Evolutionary conservation across 2,888 invertebrate genomes (phyloP), one percentile per base, ranked within the genome.

Genomic region (Aporophyla nigra): DNA sequence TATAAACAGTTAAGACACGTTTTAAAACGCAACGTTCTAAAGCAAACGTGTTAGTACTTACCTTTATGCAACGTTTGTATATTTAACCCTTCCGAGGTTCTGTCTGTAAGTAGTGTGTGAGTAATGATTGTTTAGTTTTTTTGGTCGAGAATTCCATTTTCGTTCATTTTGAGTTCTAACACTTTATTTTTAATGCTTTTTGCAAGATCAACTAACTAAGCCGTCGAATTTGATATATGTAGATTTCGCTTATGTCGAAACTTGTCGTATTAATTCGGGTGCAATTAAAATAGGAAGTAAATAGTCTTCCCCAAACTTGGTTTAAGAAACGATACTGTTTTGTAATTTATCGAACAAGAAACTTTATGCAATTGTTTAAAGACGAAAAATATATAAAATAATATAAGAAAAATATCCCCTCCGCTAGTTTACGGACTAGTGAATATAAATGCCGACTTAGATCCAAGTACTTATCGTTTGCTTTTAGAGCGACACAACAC

Each of bases 401-500:
- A 58, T 51, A 33, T 56, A 53, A 51, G 65, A 69, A 56, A 67
- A 65, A 68, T 61, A 49, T 43, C 14, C 21, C 10, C 0, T n/a
- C 3, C 27, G 49, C 53, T 27, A 70, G 81, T 71, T 68, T 61
- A 62, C 67, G 61, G 21, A 63, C 51, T 56, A 71, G 71, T 71
- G 83, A 65, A 46, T 65, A 80, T 65, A 76, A 80, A 76, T 71
- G 68, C 73, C 10, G 14, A 53, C 82, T 56, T 54, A 58, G 79
- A 69, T 40, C 83, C 70, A 74, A 61, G 80, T 76, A 83, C 84
- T 76, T 84, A 81, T 80, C 81, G 73, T 81, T 70, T 71, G 68
- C 83, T 84, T 73, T 83, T 63, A 84, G 81, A 65, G 74, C 74
- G 83, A 82, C 86, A 83, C 76, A 71, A 79, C 70, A 75, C 71